Evolutionary conservation across 23 tunicate species (phyloP).

Genomic region (Diplosoma virens): DNA sequence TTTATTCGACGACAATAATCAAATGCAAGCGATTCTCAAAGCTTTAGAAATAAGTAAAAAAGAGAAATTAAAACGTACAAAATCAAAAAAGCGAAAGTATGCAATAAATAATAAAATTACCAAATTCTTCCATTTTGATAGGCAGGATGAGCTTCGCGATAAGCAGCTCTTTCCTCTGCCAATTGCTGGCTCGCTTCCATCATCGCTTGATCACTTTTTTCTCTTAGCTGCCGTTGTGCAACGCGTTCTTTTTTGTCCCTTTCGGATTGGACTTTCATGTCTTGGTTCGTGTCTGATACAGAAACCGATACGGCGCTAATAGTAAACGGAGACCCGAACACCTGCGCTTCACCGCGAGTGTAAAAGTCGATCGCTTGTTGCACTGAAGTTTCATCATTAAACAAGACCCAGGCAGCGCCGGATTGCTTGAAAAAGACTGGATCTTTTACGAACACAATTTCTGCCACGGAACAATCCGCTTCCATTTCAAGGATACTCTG

Average conservation of each 20-base stretch:
- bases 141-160: slow-evolving; percentile 88
- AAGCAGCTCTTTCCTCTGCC: slow-evolving; percentile 81
- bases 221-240: slow-evolving; percentile 20
- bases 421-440: slow-evolving; percentile 63
- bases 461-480: slow-evolving; percentile 65
- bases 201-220: slow-evolving; percentile 38
- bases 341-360: slow-evolving; percentile 54
- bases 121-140: slow-evolving; percentile 85
- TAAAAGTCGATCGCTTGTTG: slow-evolving; percentile 54
- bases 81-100: no score
- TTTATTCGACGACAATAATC: no score
- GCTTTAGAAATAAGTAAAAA: no score
- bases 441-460: slow-evolving; percentile 65
- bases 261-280: slow-evolving; percentile 30
- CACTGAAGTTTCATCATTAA: slow-evolving; percentile 43
- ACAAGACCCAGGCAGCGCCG: slow-evolving; percentile 83
- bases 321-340: slow-evolving; percentile 65
- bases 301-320: slow-evolving; percentile 41
- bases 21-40: no score
- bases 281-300: slow-evolving; percentile 16
- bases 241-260: slow-evolving; percentile 32
- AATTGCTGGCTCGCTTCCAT: slow-evolving; percentile 66
- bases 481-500: slow-evolving; percentile 78
- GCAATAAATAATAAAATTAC: no score
- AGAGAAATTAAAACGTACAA: no score